Evolutionary conservation across 2,797 vertebrate species (phyloP), one percentile per base, ranked within the genome.

Genomic region (Hydrolagus colliei): DNA sequence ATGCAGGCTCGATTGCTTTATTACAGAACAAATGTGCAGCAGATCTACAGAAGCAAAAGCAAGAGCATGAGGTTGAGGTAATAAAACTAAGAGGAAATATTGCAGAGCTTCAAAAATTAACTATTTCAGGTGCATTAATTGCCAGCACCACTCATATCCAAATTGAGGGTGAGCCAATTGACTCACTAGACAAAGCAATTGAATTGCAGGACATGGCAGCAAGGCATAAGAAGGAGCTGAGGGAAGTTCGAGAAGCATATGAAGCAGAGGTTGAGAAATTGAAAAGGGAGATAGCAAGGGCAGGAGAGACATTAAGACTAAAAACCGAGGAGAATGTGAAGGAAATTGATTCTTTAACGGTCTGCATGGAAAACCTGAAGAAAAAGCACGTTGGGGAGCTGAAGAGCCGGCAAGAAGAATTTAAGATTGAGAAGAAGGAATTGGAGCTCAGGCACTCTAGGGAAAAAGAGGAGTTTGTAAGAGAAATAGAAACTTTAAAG

Each of bases 311-410:
- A 0, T 87, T 95, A 14, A 88, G 87, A 18, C 86, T 93, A 73
- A 82, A 63, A n/a, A 91, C 93, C 2, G 93, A 94, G 86, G 93
- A 95, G 87, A 94, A 93, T 0, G 88, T 91, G 4, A 93, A 92
- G 87, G 93, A 95, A 88, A 93, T 93, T 0, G 90, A 94, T 87
- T 93, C 90, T 0, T 72, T 95, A 88, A 94, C 91, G 0, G 73
- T 88, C 87, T 93, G 91, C 89, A 93, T 95, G 93, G 94, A 95
- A 88, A 92, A 92, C 88, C 89, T 95, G 77, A 91, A 93, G 90
- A 91, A 89, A 88, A 90, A 93, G 88, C 92, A 96, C 0, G 90
- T 94, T 82, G 16, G 27, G 8, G 94, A 95, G 86, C 22, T 87
- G 62, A 75, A 72, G 63, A 85, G 76, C 61, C 73, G 11, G 73